Evolutionary conservation across 2,113 vertebrate genomes (phyloP).

Genomic region (Gadus macrocephalus): DNA sequence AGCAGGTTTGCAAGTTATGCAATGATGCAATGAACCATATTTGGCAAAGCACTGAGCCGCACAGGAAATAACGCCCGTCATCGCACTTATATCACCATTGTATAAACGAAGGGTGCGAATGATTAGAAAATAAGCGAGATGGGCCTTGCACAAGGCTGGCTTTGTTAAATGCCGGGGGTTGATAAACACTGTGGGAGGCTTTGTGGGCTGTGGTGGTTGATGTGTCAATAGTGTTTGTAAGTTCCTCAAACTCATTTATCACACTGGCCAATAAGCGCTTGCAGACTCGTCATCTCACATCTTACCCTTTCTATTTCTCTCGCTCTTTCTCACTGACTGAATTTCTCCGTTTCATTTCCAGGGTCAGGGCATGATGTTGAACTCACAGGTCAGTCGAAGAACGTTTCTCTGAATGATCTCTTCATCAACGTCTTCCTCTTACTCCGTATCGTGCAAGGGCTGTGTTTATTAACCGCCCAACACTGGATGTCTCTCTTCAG

Average conservation of each 20-base stretch:
- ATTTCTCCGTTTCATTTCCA: conserved; percentile 39
- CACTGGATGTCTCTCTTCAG: conserved; percentile 26
- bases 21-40: too few relatives aligned
- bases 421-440: too few relatives aligned
- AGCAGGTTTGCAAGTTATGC: too few relatives aligned
- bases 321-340: not conserved
- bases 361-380: conserved; percentile 75
- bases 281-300: not conserved
- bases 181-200: not conserved
- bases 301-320: too few relatives aligned
- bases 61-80: too few relatives aligned
- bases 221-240: conserved; percentile 2
- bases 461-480: too few relatives aligned
- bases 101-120: too few relatives aligned
- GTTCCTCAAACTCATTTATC: not conserved
- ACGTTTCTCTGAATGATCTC: too few relatives aligned
- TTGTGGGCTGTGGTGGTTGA: not conserved
- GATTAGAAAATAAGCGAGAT: too few relatives aligned
- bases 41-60: too few relatives aligned
- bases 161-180: not conserved
- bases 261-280: not conserved
- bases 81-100: too few relatives aligned
- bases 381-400: conserved; percentile 68
- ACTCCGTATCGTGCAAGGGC: too few relatives aligned
- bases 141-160: not conserved